A percentile compares a stretch with the other conserved stretches of the same genome.
Conservation (phyloP, 2,888 invertebrate genomes). For the Helobdella robusta region DNA sequence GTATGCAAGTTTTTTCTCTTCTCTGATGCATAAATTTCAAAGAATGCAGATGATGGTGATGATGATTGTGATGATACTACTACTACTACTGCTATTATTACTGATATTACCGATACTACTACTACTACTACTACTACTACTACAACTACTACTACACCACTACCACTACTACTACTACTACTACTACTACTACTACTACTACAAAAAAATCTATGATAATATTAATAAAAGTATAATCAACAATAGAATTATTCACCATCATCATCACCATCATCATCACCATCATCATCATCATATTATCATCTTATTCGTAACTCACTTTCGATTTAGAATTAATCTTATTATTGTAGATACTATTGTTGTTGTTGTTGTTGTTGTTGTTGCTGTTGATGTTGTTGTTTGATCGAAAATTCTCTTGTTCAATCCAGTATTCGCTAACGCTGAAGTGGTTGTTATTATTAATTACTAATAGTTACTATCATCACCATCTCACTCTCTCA, state of each 20-base stretch:
- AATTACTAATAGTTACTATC: too few relatives aligned
- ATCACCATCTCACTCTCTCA: too few relatives aligned
- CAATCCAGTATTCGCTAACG: conserved; percentile 13
- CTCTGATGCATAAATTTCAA: neutral
- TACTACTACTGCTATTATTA: neutral
- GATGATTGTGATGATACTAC: neutral
- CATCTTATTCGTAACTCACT: neutral
- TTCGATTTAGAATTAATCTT: conserved; percentile 8
- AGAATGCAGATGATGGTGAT: neutral
- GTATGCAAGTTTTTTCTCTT: too few relatives aligned
- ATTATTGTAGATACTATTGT: too few relatives aligned
- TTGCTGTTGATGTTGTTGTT: too few relatives aligned
- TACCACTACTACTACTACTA: neutral
- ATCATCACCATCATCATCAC: conserved; percentile 22
- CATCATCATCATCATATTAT: conserved; percentile 20
- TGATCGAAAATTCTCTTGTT: too few relatives aligned
- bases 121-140: too few relatives aligned
- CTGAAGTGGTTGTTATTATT: conserved; percentile 1
- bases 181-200: neutral
- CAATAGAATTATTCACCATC: too few relatives aligned
- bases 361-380: too few relatives aligned
- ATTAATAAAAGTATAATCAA: neutral
- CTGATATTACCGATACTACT: too few relatives aligned
- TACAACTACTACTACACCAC: neutral
- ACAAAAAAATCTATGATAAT: too few relatives aligned